A percentile compares a stretch with the other conserved stretches of the same genome.
These are phyloP conservation scores for Fulmarus glacialis DNA, from an alignment of 2,113 vertebrate genomes.

Conservation along the genomic window DNA sequence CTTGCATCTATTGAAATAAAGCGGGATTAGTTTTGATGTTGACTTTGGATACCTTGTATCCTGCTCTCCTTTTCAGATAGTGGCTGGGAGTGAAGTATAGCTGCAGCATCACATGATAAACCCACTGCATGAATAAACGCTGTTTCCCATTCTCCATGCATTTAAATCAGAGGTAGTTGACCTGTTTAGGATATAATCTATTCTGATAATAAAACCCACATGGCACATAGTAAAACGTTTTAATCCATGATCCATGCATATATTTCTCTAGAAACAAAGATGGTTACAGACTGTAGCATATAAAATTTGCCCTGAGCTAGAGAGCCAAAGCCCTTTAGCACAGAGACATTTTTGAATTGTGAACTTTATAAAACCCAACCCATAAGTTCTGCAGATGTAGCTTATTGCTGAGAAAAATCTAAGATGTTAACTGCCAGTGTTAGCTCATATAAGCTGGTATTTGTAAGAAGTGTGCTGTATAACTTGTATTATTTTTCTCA, in stretches of 20 bases:
- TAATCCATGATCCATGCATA: constrained; percentile 60
- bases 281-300: constrained; percentile 53
- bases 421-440: constrained; percentile 38
- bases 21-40: neutral
- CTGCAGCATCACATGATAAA: neutral
- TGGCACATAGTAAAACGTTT: constrained; percentile 47
- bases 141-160: constrained; percentile 33
- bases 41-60: neutral
- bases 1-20: neutral
- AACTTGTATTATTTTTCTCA: constrained; percentile 63
- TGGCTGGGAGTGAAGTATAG: neutral
- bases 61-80: neutral
- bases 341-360: constrained; percentile 52
- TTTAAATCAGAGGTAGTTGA: constrained; percentile 65
- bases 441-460: constrained; percentile 56
- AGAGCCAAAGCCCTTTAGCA: constrained; percentile 51
- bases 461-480: constrained; percentile 13
- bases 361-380: constrained; percentile 53
- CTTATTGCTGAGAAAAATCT: constrained; percentile 48
- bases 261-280: constrained; percentile 57
- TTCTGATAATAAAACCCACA: constrained; percentile 64
- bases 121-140: neutral
- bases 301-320: constrained; percentile 60
- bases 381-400: constrained; percentile 66
- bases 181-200: constrained; percentile 68